Conservation (phyloP, 1,140 invertebrate species). For the Drosophila virilis region DNA sequence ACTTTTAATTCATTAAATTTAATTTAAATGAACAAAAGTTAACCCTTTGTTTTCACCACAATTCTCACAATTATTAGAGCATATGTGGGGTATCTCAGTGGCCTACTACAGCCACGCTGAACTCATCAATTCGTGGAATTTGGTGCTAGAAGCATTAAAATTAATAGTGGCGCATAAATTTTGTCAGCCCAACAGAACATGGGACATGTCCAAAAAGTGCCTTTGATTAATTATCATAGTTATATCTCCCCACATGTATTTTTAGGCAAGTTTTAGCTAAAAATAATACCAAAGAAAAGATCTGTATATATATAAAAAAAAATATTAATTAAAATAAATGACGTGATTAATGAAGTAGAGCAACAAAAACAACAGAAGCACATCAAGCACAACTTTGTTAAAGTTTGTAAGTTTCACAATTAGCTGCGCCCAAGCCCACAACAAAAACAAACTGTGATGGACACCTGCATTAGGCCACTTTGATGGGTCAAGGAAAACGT, state of each 20-base stretch:
- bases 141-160: constrained; percentile 41
- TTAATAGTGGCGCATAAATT: constrained; percentile 54
- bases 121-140: constrained; percentile 48
- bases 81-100: constrained; percentile 9
- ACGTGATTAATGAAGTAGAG: constrained; percentile 23
- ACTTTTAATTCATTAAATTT: background rate
- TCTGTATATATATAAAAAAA: background rate
- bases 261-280: constrained; percentile 34
- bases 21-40: background rate
- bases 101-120: background rate
- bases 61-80: no score
- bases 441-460: constrained; percentile 7
- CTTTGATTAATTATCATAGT: constrained; percentile 49
- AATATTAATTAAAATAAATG: constrained; percentile 10
- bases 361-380: background rate
- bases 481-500: constrained; percentile 13
- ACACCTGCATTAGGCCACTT: constrained; percentile 21
- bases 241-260: constrained; percentile 28
- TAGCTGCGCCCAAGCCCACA: background rate
- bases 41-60: background rate
- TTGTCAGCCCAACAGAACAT: constrained; percentile 41
- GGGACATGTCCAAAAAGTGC: constrained; percentile 36
- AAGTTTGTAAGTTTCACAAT: constrained; percentile 1
- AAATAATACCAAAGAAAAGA: constrained; percentile 8
- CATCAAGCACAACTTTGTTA: background rate